These are phyloP conservation scores for Proteles cristata DNA, from an alignment of 2,113 vertebrate genomes.

Conservation along the genomic window DNA sequence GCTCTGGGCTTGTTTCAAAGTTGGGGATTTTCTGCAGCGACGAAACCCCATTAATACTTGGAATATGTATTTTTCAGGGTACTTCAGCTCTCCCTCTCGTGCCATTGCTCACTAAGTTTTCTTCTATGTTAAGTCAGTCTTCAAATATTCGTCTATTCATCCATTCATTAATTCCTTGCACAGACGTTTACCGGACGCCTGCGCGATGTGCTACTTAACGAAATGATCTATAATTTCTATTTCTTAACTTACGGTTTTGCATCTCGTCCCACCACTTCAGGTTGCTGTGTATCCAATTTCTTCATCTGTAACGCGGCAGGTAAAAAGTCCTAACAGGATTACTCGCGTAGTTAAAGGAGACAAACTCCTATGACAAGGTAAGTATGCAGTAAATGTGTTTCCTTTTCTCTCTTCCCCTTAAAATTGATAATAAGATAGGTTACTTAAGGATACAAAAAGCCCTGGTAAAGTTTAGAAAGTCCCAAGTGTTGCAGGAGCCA, in stretches of 20 bases:
- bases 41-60: neutral
- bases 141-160: neutral
- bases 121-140: neutral
- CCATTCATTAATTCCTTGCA: neutral
- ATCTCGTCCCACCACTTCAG: neutral
- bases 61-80: neutral
- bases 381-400: neutral
- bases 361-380: neutral
- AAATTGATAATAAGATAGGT: neutral
- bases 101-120: neutral
- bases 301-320: neutral
- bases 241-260: neutral
- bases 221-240: neutral
- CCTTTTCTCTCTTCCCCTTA: neutral
- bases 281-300: neutral
- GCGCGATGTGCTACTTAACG: too few species aligned
- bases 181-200: neutral
- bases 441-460: neutral
- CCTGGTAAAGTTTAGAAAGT: neutral
- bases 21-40: neutral
- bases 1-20: neutral
- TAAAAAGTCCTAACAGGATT: neutral
- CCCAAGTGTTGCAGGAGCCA: neutral
- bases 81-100: neutral
- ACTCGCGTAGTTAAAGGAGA: neutral